These are phyloP conservation scores for Dasyprocta punctata DNA, from an alignment of 2,113 vertebrate genomes.

Conservation along the genomic window DNA sequence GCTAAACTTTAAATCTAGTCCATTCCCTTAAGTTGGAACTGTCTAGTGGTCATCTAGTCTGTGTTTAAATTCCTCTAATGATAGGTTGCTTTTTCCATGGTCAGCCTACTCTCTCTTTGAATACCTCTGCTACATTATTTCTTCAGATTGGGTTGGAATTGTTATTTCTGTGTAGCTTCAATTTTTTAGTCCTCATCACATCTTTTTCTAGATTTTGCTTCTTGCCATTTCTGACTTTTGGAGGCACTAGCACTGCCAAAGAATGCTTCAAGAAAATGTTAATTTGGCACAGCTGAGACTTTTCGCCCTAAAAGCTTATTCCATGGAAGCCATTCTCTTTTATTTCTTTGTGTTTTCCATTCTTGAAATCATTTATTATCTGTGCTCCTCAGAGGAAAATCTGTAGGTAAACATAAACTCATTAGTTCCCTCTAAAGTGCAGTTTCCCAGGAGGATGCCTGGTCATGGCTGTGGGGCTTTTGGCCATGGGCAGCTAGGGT, in stretches of 20 bases:
- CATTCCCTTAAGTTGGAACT: neutral
- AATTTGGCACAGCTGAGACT: neutral
- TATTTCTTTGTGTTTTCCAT: slow-evolving; percentile 56
- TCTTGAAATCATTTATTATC: slow-evolving; percentile 61
- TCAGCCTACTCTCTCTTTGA: slow-evolving; percentile 28
- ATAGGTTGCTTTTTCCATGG: neutral
- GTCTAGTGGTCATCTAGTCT: neutral
- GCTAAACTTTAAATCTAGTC: slow-evolving; percentile 42
- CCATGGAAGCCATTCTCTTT: neutral
- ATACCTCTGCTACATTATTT: slow-evolving; percentile 42
- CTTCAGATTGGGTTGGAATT: slow-evolving; percentile 45
- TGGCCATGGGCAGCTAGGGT: slow-evolving; percentile 23
- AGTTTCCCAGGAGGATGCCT: slow-evolving; percentile 54
- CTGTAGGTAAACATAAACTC: slow-evolving; percentile 73
- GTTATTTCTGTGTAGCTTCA: slow-evolving; percentile 17
- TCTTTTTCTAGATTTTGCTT: slow-evolving; percentile 37
- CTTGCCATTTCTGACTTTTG: slow-evolving; percentile 31
- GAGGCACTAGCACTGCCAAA: neutral
- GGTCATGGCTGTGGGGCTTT: slow-evolving; percentile 44
- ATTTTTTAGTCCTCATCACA: neutral
- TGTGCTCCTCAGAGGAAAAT: slow-evolving; percentile 69
- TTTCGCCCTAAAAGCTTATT: slow-evolving; percentile 28
- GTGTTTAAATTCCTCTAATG: slow-evolving; percentile 11
- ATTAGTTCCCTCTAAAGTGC: slow-evolving; percentile 67
- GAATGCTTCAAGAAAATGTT: neutral